Evolutionary conservation across 2,797 vertebrate species (phyloP), one percentile per base, ranked within the genome.

Genomic region (Mormyrus proboscirostris): DNA sequence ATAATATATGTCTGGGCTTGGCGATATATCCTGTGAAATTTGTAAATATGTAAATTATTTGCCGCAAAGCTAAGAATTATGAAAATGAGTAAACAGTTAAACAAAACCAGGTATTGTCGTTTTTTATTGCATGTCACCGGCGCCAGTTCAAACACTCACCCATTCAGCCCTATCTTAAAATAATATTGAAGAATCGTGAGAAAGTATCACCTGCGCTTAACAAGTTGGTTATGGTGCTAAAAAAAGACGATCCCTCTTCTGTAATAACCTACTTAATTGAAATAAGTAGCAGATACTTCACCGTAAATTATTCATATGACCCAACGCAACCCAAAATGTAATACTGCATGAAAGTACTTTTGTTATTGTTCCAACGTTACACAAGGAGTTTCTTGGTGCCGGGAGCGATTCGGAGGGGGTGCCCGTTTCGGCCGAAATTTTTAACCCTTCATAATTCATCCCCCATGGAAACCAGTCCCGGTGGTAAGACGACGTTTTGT

Each of bases 1-100:
- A 93, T 96, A 96, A 97, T 97, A 96, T 96, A 96, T 96, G 93
- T 91, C 51, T 33, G 51, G 10, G 49, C 50, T 57, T 86, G 84
- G 29, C n/a, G 25, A 53, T 88, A 47, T 62, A 65, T 47, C 9
- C 16, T 86, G 50, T 86, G 85, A 86, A 55, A 86, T 25, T 25
- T 62, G 86, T 88, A 65, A 88, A 88, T 88, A 65, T 88, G 86
- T 65, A 88, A 88, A 62, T 62, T 88, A 87, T 88, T 38, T 59
- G 9, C 9, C 25, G 12, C 5, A 49, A 25, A 44, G 25, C 16
- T 86, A 55, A 55, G 25, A 53, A 86, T 62, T 88, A 88, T 38
- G 16, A 87, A 87, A 88, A 62, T 12, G 2, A 88, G 38, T 62
- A 44, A 57, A 55, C 4, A 38, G 25, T 41, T 38, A 59, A 55